Base-by-base conservation (phyloP, 30 jellyfish, hydroid and myxozoan species). In the Cassiopea andromeda region DNA sequence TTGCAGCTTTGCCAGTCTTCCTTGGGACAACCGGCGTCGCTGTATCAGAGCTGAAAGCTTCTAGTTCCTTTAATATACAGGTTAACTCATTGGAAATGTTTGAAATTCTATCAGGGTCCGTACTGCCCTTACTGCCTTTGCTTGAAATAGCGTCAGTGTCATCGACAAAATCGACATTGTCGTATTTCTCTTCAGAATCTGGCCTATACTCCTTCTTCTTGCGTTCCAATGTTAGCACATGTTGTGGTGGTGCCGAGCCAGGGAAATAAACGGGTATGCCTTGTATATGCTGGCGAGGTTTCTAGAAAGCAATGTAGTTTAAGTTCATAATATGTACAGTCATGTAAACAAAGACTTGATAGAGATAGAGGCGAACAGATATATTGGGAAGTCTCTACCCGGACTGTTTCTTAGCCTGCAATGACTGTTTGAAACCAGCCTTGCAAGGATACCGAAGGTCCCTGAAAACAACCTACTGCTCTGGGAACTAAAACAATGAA, bases 191-290 rank as follows among this genome's bases (percentile, higher is more conserved):
- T 76, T 85, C 93, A 60, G 87, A 74, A 64, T 85, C 87, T 12
- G 77, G 76, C 57, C 69, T 19, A 0, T 44, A 54, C n/a, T 66
- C 86, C 66, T 54, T 73, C 77, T 88, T 83, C 77, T 88, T 81
- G n/a, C 96, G 94, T 78, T 95, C 92, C 85, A 95, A 54, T 19
- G 99, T 78, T 96, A 95, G 87, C 73, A 91, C 90, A 60, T 95
- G 97, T 75, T 95, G 99, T 82, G 99, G 98, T 43, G 99, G 99
- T 1, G 97, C 97, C 6, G 96, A 89, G 69, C 96, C 93, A 7
- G 99, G 99, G 81, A 90, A 95, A 69, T 95, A 95, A 6, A 95
- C 98, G 7, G 99, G 99, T 44, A 95, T 89, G 71, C 94, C 97
- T 87, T 91, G 97, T 27, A 82, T 50, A 60, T 58, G 89, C 17